A percentile compares a stretch with the other conserved stretches of the same genome.
These are phyloP conservation scores for Atta cephalotes DNA, from an alignment of 1,140 invertebrate genomes.

Conservation along the genomic window DNA sequence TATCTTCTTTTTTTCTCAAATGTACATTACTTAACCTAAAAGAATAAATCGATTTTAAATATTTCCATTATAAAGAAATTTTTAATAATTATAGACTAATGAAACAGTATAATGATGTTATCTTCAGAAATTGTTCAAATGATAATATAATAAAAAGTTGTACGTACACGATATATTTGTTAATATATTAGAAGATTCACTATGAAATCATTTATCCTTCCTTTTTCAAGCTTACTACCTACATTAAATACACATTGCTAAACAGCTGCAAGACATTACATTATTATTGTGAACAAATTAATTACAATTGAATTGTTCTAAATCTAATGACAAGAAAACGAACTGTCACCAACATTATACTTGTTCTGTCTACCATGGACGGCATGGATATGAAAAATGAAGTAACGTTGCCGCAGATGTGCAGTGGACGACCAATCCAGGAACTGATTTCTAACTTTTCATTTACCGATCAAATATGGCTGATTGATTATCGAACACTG, in stretches of 20 bases:
- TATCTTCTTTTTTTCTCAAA: not conserved
- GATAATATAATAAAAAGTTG: not conserved
- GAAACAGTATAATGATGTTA: not conserved
- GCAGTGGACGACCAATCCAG: no score
- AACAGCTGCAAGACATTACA: not conserved
- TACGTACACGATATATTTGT: not conserved
- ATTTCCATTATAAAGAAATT: not conserved
- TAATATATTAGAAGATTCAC: not conserved
- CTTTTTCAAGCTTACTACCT: not conserved
- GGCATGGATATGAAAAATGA: not conserved
- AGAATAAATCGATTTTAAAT: not conserved
- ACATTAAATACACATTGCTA: conserved; percentile 43
- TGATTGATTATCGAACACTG: no score
- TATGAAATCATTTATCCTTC: conserved; percentile 28
- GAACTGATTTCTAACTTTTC: no score
- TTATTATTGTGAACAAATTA: not conserved
- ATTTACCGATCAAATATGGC: no score
- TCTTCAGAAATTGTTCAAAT: not conserved
- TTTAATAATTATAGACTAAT: not conserved
- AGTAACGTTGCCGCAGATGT: not conserved
- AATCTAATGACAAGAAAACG: not conserved
- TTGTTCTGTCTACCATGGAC: no score
- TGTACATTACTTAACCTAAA: conserved; percentile 60
- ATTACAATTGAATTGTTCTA: not conserved
- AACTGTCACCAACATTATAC: conserved; percentile 49